Conservation (phyloP, 1,140 invertebrate genomes). For the Sinonovacula constricta region DNA sequence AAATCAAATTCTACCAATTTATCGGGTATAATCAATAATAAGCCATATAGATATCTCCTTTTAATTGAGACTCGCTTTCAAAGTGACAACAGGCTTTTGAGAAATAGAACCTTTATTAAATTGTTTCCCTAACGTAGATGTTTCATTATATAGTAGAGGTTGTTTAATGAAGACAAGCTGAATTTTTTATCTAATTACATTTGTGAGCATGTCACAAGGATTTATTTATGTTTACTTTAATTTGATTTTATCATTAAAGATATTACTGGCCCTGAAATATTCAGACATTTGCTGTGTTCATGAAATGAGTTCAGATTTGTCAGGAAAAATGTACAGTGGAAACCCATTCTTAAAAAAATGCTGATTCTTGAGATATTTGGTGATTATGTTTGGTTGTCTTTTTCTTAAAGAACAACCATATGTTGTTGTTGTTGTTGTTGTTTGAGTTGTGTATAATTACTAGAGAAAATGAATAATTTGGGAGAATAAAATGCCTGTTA, state of each 20-base stretch:
- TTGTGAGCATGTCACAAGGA: conserved; percentile 26
- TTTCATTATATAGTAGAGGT: neutral
- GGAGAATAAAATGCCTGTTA: too few relatives aligned
- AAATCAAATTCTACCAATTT: neutral
- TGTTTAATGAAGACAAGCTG: conserved; percentile 23
- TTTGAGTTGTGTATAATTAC: too few relatives aligned
- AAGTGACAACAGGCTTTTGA: neutral
- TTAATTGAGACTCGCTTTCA: neutral
- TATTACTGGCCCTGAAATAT: too few relatives aligned
- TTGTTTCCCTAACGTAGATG: conserved; percentile 14
- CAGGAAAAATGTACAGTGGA: too few relatives aligned
- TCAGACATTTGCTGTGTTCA: too few relatives aligned
- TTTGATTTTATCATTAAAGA: neutral
- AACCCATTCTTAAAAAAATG: too few relatives aligned
- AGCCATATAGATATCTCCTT: conserved; percentile 40
- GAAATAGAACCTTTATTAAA: conserved; percentile 47
- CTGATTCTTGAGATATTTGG: too few relatives aligned
- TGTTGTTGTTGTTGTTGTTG: too few relatives aligned
- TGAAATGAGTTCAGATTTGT: too few relatives aligned
- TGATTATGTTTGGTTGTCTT: too few relatives aligned
- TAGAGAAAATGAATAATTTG: too few relatives aligned
- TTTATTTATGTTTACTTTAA: conserved; percentile 20
- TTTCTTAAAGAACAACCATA: too few relatives aligned
- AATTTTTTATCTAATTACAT: conserved; percentile 18
- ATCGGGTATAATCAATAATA: conserved; percentile 41